Evolutionary conservation across 2,888 invertebrate genomes (phyloP), one percentile per base, ranked within the genome.

Genomic region (Caenorhabditis sp.): DNA sequence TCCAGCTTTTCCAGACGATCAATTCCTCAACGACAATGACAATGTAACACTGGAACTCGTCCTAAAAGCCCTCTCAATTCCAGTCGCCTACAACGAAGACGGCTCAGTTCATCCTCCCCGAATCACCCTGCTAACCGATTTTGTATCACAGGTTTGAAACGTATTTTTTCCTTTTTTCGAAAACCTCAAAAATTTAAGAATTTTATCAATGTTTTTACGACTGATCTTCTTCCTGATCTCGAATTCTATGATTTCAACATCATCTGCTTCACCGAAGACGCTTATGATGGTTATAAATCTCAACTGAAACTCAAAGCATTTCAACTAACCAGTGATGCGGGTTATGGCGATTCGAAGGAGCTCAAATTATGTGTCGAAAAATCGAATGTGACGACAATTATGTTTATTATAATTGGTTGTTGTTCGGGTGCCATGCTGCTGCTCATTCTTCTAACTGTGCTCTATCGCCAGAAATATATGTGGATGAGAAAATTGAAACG

Each of bases 321-420:
- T 6, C 68, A 73, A 63, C 66, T 73, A 14, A 62, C 19, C 6
- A 60, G 65, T 50, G 73, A 69, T 24, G 57, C 49, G 1, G 69
- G 60, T 6, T 73, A 55, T 50, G 17, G 19, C 5, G 62, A 66
- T 23, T 51, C 62, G 17, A 73, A 68, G 19, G 62, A 66, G 27
- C 17, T 73, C 26, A 62, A 54, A 19, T 36, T 73, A 49, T 73
- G 73, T 51, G 26, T 3, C 27, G n/a, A n/a, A 27, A 27, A 53
- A 19, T 62, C 73, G 4, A 68, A 69, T 62, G 78, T 79, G 21
- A 75, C 77, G 2, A 75, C 78, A 1, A 81, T 83, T 12, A 75
- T 83, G 72, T 65, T 82, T 24, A 83, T 84, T 49, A 82, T 83
- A 59, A 75, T 84, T 61, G 84, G 84, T 27, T 77, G 82, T 26